Conservation (phyloP, 2,888 invertebrate species). For the Lottia gigantea region DNA sequence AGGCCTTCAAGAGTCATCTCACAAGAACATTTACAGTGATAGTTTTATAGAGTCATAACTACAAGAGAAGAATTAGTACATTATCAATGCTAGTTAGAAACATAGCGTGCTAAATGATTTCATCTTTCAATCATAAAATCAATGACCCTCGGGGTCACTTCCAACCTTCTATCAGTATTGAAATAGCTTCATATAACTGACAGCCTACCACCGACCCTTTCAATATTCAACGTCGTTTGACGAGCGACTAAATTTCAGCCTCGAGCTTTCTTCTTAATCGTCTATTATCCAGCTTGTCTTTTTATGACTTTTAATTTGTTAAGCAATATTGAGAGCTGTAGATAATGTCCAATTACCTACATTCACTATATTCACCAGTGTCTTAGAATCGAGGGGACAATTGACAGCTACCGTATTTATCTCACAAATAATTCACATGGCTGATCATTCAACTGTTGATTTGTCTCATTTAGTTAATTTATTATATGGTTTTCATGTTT, state of each 20-base stretch:
- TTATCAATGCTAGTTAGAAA: constrained; percentile 4
- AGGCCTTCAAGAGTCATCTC: too few species aligned
- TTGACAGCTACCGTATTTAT: too few species aligned
- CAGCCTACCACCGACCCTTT: constrained; percentile 1
- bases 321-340: too few species aligned
- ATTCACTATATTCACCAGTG: too few species aligned
- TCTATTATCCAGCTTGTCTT: too few species aligned
- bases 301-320: too few species aligned
- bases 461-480: background rate
- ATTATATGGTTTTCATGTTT: background rate
- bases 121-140: constrained; percentile 10
- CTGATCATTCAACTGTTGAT: background rate
- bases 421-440: too few species aligned
- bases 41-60: too few species aligned
- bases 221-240: background rate
- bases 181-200: background rate
- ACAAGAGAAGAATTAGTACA: background rate
- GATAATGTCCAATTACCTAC: too few species aligned
- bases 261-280: too few species aligned
- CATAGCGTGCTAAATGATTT: constrained; percentile 11
- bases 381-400: too few species aligned
- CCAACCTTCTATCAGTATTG: background rate
- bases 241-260: background rate
- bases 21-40: too few species aligned
- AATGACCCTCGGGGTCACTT: constrained; percentile 6